Conservation (phyloP, 2,888 invertebrate genomes). For the Hymenopus coronatus region DNA sequence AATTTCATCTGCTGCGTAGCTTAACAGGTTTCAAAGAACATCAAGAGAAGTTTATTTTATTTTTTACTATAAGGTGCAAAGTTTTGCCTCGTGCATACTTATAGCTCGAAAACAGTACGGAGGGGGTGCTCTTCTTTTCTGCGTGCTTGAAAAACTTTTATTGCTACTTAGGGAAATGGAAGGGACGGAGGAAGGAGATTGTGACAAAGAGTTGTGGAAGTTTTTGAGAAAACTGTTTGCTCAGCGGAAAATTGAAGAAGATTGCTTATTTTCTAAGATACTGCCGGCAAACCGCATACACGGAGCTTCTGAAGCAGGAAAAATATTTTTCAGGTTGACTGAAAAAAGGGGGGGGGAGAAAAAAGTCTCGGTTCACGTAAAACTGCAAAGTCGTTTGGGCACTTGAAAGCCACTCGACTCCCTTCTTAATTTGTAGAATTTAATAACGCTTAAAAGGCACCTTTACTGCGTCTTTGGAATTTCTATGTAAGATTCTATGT, state of each 20-base stretch:
- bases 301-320: background rate
- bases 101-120: background rate
- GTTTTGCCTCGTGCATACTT: background rate
- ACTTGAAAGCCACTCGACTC: background rate
- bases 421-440: background rate
- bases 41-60: background rate
- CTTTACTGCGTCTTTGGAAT: background rate
- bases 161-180: constrained; percentile 27
- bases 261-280: constrained; percentile 23
- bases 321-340: background rate
- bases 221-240: constrained; percentile 20
- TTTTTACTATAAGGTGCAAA: constrained; percentile 8
- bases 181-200: background rate
- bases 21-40: background rate
- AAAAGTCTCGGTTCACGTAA: background rate
- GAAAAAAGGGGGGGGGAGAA: background rate
- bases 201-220: constrained; percentile 15
- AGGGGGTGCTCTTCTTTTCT: background rate
- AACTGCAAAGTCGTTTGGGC: background rate
- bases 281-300: background rate
- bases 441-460: background rate
- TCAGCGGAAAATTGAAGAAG: constrained; percentile 26
- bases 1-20: background rate
- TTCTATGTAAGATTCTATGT: background rate
- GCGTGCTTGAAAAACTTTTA: constrained; percentile 22